These are phyloP conservation scores for Latrodectus hesperus DNA, from an alignment of 2,888 invertebrate genomes.

Conservation along the genomic window DNA sequence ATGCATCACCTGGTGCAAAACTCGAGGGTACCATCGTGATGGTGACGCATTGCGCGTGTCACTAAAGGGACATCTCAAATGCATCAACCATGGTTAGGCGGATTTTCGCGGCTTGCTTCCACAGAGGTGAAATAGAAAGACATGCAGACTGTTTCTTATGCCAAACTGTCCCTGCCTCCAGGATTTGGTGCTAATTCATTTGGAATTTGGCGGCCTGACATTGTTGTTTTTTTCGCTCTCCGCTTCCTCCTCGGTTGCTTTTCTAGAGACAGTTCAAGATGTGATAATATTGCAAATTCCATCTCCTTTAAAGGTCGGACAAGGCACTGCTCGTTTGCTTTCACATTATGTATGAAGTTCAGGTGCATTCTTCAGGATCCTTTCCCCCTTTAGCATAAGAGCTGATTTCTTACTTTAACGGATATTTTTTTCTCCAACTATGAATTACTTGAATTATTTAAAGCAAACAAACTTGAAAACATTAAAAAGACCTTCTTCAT, in stretches of 20 bases:
- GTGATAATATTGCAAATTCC: slow-evolving; percentile 51
- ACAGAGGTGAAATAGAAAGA: not conserved
- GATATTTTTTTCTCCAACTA: no score
- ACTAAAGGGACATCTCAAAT: slow-evolving; percentile 43
- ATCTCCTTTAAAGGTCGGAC: not conserved
- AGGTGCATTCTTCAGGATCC: not conserved
- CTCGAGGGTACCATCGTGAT: slow-evolving; percentile 40
- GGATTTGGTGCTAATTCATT: slow-evolving; percentile 58
- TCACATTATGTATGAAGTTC: slow-evolving; percentile 53
- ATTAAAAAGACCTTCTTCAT: no score
- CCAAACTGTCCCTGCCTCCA: slow-evolving; percentile 24
- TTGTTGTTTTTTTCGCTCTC: slow-evolving; percentile 17
- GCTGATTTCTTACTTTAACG: not conserved
- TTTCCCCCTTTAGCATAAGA: not conserved
- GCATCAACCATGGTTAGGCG: slow-evolving; percentile 59
- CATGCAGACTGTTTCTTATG: slow-evolving; percentile 35
- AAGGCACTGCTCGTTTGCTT: slow-evolving; percentile 37
- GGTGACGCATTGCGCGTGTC: slow-evolving; percentile 64
- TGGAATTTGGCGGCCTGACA: not conserved
- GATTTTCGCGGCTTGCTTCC: slow-evolving; percentile 22
- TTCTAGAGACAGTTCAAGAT: not conserved
- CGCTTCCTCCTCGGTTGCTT: not conserved
- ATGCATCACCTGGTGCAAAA: slow-evolving; percentile 44
- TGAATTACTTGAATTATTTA: no score
- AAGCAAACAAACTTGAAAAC: no score